A percentile compares a stretch with the other conserved stretches of the same genome.
phyloP scores from a whole-genome alignment of 2,797 vertebrate species.

The Triplophysa bombifrons region DNA sequence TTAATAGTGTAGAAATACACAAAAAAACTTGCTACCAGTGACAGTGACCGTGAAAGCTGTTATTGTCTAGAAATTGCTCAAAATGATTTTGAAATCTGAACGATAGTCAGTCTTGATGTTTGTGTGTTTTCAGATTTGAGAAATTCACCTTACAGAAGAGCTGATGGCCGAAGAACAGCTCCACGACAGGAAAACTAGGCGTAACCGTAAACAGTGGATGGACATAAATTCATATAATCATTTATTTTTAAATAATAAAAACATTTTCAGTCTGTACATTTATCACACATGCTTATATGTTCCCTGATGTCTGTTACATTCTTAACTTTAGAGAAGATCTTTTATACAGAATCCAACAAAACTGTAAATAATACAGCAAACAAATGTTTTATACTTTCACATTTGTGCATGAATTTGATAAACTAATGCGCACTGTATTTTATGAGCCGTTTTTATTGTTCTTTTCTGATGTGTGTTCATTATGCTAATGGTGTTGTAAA shows the following conservation, averaged over 20 bases:
- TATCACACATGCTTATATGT: constrained; percentile 15
- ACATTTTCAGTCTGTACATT: not conserved
- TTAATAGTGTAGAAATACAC: too few relatives aligned
- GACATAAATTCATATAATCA: not conserved
- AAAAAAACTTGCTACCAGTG: too few relatives aligned
- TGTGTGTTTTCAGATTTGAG: constrained; percentile 80
- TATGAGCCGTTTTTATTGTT: not conserved
- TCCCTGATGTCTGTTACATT: not conserved
- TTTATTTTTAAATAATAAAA: constrained; percentile 22
- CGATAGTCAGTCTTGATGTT: too few relatives aligned
- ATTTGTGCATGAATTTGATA: not conserved
- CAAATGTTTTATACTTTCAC: not conserved
- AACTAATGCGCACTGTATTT: not conserved
- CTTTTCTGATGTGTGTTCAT: not conserved
- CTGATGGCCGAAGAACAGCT: constrained; percentile 79
- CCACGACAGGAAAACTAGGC: constrained; percentile 79
- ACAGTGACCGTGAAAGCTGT: not conserved
- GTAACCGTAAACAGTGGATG: not conserved
- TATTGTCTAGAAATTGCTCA: not conserved
- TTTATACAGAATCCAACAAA: not conserved
- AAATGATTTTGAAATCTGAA: not conserved
- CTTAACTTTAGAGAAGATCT: not conserved
- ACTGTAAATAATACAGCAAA: constrained; percentile 35
- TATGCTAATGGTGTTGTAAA: constrained; percentile 20
- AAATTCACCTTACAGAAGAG: constrained; percentile 87